Conservation (phyloP, 2,113 vertebrate genomes). For the Cynoglossus semilaevis region DNA sequence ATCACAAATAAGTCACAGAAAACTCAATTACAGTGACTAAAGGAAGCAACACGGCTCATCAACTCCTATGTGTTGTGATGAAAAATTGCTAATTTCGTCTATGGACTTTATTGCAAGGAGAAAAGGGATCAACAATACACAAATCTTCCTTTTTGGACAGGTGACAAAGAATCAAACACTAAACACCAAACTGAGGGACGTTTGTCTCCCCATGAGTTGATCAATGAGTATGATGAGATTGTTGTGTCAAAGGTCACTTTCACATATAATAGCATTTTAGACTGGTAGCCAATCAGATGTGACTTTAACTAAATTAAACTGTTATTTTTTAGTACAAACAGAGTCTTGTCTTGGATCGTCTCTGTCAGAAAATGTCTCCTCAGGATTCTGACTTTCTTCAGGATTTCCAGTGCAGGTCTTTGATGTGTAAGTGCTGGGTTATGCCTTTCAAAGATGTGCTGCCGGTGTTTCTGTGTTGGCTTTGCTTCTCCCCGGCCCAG, state of each 20-base stretch:
- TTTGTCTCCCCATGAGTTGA: background rate
- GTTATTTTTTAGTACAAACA: background rate
- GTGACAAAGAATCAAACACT: background rate
- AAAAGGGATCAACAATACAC: too few species aligned
- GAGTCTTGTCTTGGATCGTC: slow-evolving; percentile 23
- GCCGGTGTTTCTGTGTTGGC: slow-evolving; percentile 25
- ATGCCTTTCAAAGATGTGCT: slow-evolving; percentile 74
- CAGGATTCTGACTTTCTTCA: background rate
- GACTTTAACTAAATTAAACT: background rate
- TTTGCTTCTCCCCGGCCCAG: slow-evolving; percentile 75
- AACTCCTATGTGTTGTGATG: too few species aligned
- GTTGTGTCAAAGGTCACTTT: background rate
- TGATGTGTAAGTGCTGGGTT: too few species aligned
- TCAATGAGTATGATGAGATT: slow-evolving; percentile 2
- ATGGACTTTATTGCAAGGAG: too few species aligned
- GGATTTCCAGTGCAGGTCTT: background rate
- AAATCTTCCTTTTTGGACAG: too few species aligned
- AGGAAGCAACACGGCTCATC: too few species aligned
- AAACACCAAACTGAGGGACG: background rate
- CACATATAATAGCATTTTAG: background rate
- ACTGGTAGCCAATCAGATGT: slow-evolving; percentile 9
- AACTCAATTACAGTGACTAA: too few species aligned
- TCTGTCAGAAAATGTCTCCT: background rate
- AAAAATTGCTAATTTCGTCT: too few species aligned
- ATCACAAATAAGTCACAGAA: too few species aligned